A percentile compares a stretch with the other conserved stretches of the same genome.
These are phyloP conservation scores for Carassius auratus DNA, from an alignment of 2,113 vertebrate genomes.

Conservation along the genomic window DNA sequence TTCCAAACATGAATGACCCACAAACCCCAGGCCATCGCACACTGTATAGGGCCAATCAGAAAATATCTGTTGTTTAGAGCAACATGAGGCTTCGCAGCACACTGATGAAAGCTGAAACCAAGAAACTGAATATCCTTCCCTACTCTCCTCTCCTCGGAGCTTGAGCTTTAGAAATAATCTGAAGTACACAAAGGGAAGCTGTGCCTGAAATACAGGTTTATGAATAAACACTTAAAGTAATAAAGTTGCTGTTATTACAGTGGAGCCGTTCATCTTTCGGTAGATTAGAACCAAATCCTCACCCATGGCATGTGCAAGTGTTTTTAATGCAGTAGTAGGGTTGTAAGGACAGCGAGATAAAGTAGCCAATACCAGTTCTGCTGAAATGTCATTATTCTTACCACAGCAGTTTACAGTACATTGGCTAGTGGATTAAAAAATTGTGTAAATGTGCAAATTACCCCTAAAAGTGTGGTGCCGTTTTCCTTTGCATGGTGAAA, in stretches of 20 bases:
- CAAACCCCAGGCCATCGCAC: background rate
- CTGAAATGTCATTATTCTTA: background rate
- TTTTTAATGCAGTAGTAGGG: background rate
- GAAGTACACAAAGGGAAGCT: background rate
- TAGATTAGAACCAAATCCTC: background rate
- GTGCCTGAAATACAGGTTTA: background rate
- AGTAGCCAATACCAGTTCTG: background rate
- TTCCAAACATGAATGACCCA: background rate
- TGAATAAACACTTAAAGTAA: background rate
- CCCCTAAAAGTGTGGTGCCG: no score
- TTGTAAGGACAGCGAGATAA: no score
- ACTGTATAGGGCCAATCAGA: background rate
- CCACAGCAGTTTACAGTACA: no score
- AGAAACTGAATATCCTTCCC: background rate
- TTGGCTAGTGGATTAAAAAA: no score
- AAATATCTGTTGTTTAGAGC: background rate
- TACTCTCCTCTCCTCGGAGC: background rate
- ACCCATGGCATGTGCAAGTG: background rate
- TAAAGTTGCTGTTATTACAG: constrained; percentile 9
- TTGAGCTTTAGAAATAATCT: background rate
- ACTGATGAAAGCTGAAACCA: background rate
- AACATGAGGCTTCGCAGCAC: background rate
- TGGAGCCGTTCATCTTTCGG: background rate
- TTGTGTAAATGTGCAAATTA: no score
- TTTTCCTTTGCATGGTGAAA: no score